phyloP scores from a whole-genome alignment of 2,797 vertebrate genomes.

The Nyctibius grandis region DNA sequence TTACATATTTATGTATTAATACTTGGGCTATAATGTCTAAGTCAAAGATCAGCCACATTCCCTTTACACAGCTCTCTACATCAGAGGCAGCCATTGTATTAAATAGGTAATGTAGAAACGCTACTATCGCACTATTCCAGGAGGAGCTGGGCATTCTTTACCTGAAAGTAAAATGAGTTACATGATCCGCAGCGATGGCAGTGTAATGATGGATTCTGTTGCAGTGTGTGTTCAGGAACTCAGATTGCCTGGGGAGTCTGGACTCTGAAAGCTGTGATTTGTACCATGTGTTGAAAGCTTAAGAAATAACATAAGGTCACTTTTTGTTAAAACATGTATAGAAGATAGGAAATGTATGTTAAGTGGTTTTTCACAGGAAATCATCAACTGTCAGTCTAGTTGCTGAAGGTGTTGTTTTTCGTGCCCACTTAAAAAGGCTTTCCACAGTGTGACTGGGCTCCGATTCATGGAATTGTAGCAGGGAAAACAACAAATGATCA shows the following conservation, averaged over 20 bases:
- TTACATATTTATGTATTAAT: background rate
- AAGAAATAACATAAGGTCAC: background rate
- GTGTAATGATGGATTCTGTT: background rate
- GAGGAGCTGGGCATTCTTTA: background rate
- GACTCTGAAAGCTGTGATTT: slow-evolving; percentile 33
- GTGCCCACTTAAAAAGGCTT: background rate
- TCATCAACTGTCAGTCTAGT: background rate
- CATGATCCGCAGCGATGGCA: background rate
- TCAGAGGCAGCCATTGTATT: background rate
- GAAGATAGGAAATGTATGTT: background rate
- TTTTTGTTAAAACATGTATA: background rate
- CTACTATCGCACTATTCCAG: background rate
- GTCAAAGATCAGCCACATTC: background rate
- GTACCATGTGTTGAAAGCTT: background rate
- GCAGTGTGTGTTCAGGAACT: background rate
- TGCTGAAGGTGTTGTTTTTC: background rate
- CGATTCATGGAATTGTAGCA: background rate
- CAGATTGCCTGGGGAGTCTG: background rate
- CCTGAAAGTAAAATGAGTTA: slow-evolving; percentile 50
- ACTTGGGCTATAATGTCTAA: background rate
- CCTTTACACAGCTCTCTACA: background rate
- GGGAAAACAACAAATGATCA: background rate
- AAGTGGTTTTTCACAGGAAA: background rate
- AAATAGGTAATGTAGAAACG: background rate
- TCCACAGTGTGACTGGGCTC: background rate